phyloP scores from a whole-genome alignment of 2,888 invertebrate genomes.

The Ophion ellenae region DNA sequence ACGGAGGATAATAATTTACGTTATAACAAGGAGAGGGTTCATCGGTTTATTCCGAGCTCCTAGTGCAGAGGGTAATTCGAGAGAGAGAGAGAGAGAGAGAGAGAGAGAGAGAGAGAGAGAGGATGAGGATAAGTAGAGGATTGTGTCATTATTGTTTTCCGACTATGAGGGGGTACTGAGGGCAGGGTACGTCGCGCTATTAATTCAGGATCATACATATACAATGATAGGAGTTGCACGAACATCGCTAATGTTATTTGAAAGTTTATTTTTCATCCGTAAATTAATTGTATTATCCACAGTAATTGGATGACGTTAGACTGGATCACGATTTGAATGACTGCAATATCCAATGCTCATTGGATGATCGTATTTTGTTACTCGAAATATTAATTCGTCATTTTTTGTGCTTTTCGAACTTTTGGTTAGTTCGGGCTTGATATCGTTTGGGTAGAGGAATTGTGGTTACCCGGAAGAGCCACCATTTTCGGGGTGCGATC shows the following conservation, averaged over 20 bases:
- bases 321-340: constrained; percentile 26
- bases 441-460: too few species aligned
- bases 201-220: constrained; percentile 23
- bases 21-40: constrained; percentile 35
- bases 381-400: neutral
- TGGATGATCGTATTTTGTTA: neutral
- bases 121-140: constrained; percentile 19
- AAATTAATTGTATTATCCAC: constrained; percentile 43
- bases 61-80: constrained; percentile 9
- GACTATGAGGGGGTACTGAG: neutral
- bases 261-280: constrained; percentile 27
- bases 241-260: constrained; percentile 28
- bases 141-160: constrained; percentile 53
- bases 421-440: too few species aligned
- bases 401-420: too few species aligned
- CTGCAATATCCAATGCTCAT: neutral
- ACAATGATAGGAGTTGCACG: constrained; percentile 20
- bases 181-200: constrained; percentile 28
- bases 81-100: neutral
- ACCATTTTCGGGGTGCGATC: too few species aligned
- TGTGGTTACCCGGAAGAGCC: too few species aligned
- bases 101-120: constrained; percentile 8
- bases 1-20: constrained; percentile 57
- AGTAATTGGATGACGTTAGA: constrained; percentile 28
- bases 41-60: constrained; percentile 40